These are phyloP conservation scores for Chloroceryle amazona DNA, from an alignment of 2,797 vertebrate genomes.

Conservation along the genomic window DNA sequence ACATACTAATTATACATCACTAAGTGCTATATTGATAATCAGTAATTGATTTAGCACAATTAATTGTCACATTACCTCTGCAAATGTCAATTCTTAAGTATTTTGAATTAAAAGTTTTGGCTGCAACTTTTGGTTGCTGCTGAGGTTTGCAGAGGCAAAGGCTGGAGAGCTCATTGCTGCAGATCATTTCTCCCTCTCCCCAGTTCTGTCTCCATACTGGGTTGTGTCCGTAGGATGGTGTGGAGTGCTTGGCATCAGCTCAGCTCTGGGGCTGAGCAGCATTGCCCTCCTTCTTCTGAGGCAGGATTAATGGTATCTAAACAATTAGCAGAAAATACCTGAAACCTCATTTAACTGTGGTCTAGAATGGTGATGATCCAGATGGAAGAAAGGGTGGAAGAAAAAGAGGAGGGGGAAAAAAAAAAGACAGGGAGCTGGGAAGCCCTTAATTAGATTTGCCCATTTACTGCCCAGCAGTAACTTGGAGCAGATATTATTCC, in stretches of 20 bases:
- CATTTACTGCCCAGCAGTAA: slow-evolving; percentile 27
- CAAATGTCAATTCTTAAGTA: slow-evolving; percentile 14
- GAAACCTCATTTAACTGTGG: neutral
- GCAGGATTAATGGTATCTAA: neutral
- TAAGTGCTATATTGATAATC: slow-evolving; percentile 80
- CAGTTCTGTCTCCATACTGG: too few species aligned
- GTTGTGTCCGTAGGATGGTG: accelerated
- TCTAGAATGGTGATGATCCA: neutral
- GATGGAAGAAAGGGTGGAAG: neutral
- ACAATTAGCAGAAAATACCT: neutral
- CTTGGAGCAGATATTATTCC: neutral
- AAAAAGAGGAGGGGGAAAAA: accelerated
- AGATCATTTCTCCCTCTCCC: accelerated
- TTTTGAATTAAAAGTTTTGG: neutral
- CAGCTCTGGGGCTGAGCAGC: neutral
- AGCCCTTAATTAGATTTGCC: neutral
- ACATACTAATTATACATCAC: slow-evolving; percentile 73
- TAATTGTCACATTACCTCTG: slow-evolving; percentile 46
- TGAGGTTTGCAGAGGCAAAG: neutral
- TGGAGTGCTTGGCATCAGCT: neutral
- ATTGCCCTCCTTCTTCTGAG: neutral
- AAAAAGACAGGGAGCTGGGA: neutral
- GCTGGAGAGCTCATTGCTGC: neutral
- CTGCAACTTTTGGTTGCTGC: neutral
- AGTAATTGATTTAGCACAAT: slow-evolving; percentile 76